Base-by-base conservation (phyloP, 2,888 invertebrate genomes). In the Pyrgus malvae region DNA sequence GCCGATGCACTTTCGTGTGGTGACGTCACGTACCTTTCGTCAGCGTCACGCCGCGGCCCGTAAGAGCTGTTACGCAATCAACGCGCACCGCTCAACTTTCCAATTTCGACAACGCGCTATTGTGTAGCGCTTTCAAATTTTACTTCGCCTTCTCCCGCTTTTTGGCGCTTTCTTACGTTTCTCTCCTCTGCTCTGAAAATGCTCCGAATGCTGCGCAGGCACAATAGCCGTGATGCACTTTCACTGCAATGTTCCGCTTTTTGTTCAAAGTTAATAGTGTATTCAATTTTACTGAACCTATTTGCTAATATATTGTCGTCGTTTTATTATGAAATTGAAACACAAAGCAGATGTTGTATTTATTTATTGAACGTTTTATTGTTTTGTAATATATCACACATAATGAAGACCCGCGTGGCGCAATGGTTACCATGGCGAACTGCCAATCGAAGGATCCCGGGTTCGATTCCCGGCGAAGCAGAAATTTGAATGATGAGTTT, bases 51-150 rank as follows among this genome's bases (percentile, higher is more conserved):
- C 74, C 81, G 78, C 74, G 76, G 77, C 78, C 80, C 76, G 88
- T 85, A 88, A 87, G 85, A 83, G 82, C 81, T 78, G 78, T 88
- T 88, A 86, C 78, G 88, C 83, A 89, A 89, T 74, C 69, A 77
- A 80, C 80, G 81, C 83, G 83, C 88, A 77, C 83, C 78, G 76
- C 84, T 87, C 87, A 80, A 89, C 89, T 89, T 89, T 89, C 89
- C 89, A 89, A 90, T 89, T 90, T 89, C 89, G 88, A 88, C 90
- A 89, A 89, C 88, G 83, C 80, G 83, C 88, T 83, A 89, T 89
- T 90, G 89, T 89, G 81, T 86, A 77, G 88, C 89, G 90, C 89
- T 90, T 90, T 89, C 89, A 89, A 88, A 90, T 88, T 89, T 83
- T 83, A 83, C 84, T 82, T 74, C 79, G 80, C 84, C 80, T 76